phyloP scores from a whole-genome alignment of 2,888 invertebrate genomes.

The Deilephila porcellus region DNA sequence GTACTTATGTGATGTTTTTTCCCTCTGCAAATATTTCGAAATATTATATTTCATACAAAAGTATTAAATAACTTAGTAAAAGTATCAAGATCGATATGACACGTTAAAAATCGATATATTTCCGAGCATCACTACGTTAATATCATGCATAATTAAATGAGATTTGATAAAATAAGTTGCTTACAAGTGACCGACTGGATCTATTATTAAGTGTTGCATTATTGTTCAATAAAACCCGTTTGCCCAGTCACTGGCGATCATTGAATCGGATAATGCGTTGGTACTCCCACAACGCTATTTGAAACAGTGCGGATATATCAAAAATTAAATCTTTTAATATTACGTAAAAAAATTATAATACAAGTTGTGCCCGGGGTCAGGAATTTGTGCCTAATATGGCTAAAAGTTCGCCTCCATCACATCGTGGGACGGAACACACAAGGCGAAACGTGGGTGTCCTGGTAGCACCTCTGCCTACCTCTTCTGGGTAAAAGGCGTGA shows the following conservation, averaged over 20 bases:
- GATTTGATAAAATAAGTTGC: slow-evolving; percentile 50
- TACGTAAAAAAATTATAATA: neutral
- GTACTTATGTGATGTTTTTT: too few relatives aligned
- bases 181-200: slow-evolving; percentile 45
- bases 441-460: too few relatives aligned
- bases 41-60: neutral
- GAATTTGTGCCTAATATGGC: too few relatives aligned
- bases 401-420: too few relatives aligned
- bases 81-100: neutral
- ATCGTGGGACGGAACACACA: too few relatives aligned
- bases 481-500: too few relatives aligned
- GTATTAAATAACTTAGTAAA: neutral
- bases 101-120: neutral
- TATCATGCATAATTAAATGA: slow-evolving; percentile 36
- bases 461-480: too few relatives aligned
- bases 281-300: neutral
- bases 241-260: slow-evolving; percentile 16
- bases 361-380: too few relatives aligned
- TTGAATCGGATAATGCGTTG: slow-evolving; percentile 20
- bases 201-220: slow-evolving; percentile 40
- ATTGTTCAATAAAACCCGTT: slow-evolving; percentile 21
- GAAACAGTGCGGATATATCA: neutral
- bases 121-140: neutral
- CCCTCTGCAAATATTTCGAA: too few relatives aligned
- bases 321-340: neutral